Conservation (phyloP, 2,888 invertebrate species). For the Loripinus fragilis region DNA sequence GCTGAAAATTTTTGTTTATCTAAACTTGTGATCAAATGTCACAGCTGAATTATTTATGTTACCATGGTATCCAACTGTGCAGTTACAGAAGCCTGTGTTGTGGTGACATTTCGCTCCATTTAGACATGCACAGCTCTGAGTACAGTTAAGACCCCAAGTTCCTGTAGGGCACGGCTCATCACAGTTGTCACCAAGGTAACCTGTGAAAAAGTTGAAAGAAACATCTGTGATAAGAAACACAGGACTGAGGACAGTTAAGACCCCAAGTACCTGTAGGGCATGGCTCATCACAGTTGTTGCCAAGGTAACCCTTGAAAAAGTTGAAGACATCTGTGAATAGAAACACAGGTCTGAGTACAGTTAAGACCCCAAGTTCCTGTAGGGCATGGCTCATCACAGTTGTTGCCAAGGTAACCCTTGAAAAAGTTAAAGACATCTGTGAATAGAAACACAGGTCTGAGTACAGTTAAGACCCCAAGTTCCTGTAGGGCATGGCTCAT, state of each 20-base stretch:
- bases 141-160: conserved; percentile 63
- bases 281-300: conserved; percentile 31
- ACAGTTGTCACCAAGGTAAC: conserved; percentile 38
- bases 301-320: conserved; percentile 28
- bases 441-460: no score
- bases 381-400: conserved; percentile 42
- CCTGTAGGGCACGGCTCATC: conserved; percentile 29
- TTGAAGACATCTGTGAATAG: no score
- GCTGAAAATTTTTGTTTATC: no score
- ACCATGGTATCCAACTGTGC: conserved; percentile 65
- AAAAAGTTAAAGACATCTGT: neutral
- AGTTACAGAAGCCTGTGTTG: conserved; percentile 69
- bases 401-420: conserved; percentile 20
- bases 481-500: no score
- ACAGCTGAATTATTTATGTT: no score
- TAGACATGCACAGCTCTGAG: conserved; percentile 63
- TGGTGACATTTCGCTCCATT: conserved; percentile 70
- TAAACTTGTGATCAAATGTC: no score
- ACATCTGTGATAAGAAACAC: no score
- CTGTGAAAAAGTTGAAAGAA: no score
- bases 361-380: conserved; percentile 51
- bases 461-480: no score
- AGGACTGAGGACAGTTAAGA: conserved; percentile 57
- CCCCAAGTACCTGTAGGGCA: conserved; percentile 56
- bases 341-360: conserved; percentile 66